phyloP scores from a whole-genome alignment of 2,113 vertebrate genomes.

The Centropus unirufus region DNA sequence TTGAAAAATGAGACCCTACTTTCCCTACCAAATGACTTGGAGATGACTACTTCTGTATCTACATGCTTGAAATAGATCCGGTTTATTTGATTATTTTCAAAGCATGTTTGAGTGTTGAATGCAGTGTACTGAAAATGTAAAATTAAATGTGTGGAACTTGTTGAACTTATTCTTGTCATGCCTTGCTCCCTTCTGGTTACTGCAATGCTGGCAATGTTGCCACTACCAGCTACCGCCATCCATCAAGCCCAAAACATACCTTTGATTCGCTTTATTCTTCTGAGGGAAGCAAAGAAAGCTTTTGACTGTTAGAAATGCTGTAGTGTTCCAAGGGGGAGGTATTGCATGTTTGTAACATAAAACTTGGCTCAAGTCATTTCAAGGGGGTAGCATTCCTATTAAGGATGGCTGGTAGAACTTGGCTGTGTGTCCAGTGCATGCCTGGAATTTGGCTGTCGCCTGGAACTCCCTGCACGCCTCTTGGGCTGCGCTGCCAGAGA shows the following conservation, averaged over 20 bases:
- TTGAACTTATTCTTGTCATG: background rate
- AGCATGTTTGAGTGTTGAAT: background rate
- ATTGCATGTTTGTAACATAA: background rate
- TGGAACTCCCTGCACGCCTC: background rate
- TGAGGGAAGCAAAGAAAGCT: background rate
- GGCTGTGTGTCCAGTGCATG: fast-evolving
- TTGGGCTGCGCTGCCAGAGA: background rate
- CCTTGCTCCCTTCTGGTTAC: background rate
- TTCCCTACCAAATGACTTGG: background rate
- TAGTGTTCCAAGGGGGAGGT: background rate
- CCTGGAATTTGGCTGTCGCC: background rate
- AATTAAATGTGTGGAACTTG: background rate
- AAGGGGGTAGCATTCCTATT: background rate
- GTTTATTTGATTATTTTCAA: background rate
- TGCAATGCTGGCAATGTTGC: background rate
- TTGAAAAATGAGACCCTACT: background rate
- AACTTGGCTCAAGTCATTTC: background rate
- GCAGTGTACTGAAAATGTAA: background rate
- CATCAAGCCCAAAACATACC: fast-evolving
- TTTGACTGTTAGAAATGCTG: background rate
- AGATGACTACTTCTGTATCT: background rate
- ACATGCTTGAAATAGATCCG: background rate
- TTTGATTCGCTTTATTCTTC: background rate
- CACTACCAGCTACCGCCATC: too few species aligned
- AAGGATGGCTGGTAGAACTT: background rate